Evolutionary conservation across 1,140 invertebrate genomes (phyloP), one percentile per base, ranked within the genome.

Genomic region (Leptoteleia sp.): DNA sequence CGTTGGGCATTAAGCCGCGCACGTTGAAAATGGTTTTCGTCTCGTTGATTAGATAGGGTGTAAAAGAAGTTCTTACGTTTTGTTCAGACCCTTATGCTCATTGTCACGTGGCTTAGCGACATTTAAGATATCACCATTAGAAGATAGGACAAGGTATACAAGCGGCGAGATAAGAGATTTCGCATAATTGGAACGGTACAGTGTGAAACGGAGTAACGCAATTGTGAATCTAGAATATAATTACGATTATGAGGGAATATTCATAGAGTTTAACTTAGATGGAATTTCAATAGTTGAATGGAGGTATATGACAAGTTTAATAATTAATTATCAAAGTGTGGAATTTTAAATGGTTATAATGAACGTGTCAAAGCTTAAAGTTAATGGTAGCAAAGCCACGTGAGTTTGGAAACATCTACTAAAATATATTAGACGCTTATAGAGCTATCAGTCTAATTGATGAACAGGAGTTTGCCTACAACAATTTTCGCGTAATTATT

Each of bases 401-500:
- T n/a, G n/a, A n/a, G n/a, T n/a, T n/a, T n/a, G n/a, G n/a, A n/a
- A n/a, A n/a, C n/a, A n/a, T n/a, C 27, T 4, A 29, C 27, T 7
- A 7, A 4, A 29, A 29, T 7, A 29, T 29, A 29, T 6, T 29
- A 22, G 12, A 0, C 25, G 2, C 13, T 15, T 5, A 5, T 22
- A 45, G 12, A 11, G 8, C 15, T 11, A 27, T 29, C 25, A 0
- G 15, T 33, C 27, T 47, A 45, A 57, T 57, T 57, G 13, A n/a
- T 2, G 11, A 17, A 29, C 25, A 29, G 42, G 52, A 17, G 25
- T 38, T 33, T 42, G 16, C 43, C 25, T 37, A 54, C 35, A 15
- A 16, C 31, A 61, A 61, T 48, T 47, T 61, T 61, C 43, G 4
- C 22, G 27, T 27, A 37, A 61, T 61, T 48, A 61, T 61, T 61